A percentile compares a stretch with the other conserved stretches of the same genome.
phyloP scores from a whole-genome alignment of 2,113 vertebrate genomes.

The Aldabrachelys gigantea region DNA sequence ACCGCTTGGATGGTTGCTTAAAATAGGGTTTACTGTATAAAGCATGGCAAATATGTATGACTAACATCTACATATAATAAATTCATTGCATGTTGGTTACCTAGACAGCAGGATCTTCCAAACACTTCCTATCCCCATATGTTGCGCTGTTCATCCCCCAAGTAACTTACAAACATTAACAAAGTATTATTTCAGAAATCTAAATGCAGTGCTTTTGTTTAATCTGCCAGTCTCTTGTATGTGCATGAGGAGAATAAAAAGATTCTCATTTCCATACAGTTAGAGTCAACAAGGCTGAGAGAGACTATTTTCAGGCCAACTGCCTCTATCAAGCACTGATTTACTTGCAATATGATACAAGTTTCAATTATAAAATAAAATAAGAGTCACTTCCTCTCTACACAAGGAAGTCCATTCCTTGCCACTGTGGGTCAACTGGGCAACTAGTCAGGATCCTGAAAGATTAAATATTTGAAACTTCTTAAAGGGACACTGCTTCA shows the following conservation, averaged over 20 bases:
- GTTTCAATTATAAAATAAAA: rapidly evolving
- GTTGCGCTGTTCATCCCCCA: not conserved
- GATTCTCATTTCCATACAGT: not conserved
- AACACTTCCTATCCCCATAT: not conserved
- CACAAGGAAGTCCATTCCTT: not conserved
- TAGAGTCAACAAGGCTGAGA: not conserved
- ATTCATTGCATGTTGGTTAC: not conserved
- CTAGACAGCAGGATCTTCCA: not conserved
- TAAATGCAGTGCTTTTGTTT: not conserved
- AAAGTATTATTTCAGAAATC: not conserved
- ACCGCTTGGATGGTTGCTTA: not conserved
- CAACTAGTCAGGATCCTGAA: not conserved
- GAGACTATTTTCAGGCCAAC: not conserved
- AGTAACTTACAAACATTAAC: not conserved
- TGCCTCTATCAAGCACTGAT: not conserved
- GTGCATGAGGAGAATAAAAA: not conserved
- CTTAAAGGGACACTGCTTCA: not conserved
- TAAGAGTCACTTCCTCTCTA: not conserved
- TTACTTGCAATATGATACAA: not conserved
- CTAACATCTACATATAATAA: not conserved
- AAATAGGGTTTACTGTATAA: too few relatives aligned
- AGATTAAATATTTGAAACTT: slow-evolving; percentile 5
- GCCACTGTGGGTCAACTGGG: not conserved
- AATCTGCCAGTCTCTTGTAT: not conserved
- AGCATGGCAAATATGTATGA: too few relatives aligned